Conservation (phyloP, 2,797 vertebrate genomes). For the Enteromius mattozi region DNA sequence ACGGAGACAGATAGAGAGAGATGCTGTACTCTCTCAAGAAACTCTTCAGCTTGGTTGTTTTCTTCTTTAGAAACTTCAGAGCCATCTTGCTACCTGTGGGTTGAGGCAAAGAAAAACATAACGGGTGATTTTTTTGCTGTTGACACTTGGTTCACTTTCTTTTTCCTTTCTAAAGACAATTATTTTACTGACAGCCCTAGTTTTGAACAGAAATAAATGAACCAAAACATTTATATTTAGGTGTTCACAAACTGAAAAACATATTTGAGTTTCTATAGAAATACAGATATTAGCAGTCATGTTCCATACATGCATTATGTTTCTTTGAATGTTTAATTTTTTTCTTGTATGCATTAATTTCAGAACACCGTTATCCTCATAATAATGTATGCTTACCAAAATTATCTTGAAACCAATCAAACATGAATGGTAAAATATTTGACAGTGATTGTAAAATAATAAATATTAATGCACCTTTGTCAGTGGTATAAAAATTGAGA, state of each 20-base stretch:
- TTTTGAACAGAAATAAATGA: neutral
- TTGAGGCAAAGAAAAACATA: neutral
- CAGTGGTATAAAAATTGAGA: slow-evolving; percentile 21
- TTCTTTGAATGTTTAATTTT: neutral
- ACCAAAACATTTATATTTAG: neutral
- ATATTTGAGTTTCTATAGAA: neutral
- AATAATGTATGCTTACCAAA: slow-evolving; percentile 65
- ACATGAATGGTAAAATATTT: slow-evolving; percentile 71
- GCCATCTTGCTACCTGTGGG: slow-evolving; percentile 82
- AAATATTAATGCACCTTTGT: slow-evolving; percentile 37
- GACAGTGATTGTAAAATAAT: slow-evolving; percentile 42
- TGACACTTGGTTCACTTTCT: no score
- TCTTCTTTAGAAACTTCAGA: slow-evolving; percentile 86
- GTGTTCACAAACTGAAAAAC: neutral
- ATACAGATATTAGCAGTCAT: neutral
- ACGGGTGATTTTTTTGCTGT: neutral
- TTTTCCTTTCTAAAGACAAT: neutral
- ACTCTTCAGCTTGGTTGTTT: slow-evolving; percentile 85
- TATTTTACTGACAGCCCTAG: neutral
- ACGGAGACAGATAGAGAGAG: slow-evolving; percentile 84
- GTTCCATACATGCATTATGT: neutral
- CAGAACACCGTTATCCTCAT: neutral
- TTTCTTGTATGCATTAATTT: neutral
- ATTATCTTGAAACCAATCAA: slow-evolving; percentile 96
- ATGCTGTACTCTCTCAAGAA: slow-evolving; percentile 86